Evolutionary conservation across 2,888 invertebrate genomes (phyloP).

Genomic region (Cyaniris semiargus): DNA sequence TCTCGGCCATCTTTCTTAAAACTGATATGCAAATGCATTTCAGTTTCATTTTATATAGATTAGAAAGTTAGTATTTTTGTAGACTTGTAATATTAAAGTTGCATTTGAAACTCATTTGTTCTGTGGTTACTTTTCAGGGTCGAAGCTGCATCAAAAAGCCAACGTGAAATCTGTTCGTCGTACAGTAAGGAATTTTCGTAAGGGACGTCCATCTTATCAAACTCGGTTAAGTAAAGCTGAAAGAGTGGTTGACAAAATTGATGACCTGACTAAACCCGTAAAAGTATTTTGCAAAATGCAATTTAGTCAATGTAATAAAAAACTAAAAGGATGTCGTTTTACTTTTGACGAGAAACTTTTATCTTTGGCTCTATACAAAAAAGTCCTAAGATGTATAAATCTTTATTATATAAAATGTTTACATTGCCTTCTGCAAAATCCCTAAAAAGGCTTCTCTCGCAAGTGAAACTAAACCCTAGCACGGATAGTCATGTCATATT

Average conservation of each 20-base stretch:
- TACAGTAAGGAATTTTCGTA: too few species aligned
- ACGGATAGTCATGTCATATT: constrained; percentile 32
- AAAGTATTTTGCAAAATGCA: constrained; percentile 20
- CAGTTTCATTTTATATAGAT: too few species aligned
- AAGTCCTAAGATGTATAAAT: constrained; percentile 33
- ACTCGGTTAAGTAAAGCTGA: too few species aligned
- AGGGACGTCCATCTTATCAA: too few species aligned
- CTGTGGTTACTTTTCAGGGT: too few species aligned
- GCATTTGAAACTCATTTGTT: too few species aligned
- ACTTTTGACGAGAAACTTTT: constrained; percentile 35
- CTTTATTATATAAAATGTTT: constrained; percentile 31
- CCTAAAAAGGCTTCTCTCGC: constrained; percentile 31
- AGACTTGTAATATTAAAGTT: too few species aligned
- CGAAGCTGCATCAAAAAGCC: too few species aligned
- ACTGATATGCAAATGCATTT: too few species aligned
- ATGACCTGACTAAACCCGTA: not conserved
- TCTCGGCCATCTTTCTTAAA: too few species aligned
- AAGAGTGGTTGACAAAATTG: not conserved
- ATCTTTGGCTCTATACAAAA: constrained; percentile 35
- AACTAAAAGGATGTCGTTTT: constrained; percentile 34
- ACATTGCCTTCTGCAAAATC: constrained; percentile 33
- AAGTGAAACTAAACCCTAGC: constrained; percentile 33
- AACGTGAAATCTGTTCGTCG: too few species aligned
- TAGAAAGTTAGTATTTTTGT: too few species aligned
- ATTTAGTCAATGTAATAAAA: constrained; percentile 31